These are phyloP conservation scores for Microcebus griseorufus DNA, from an alignment of 2,113 vertebrate species.

Conservation along the genomic window DNA sequence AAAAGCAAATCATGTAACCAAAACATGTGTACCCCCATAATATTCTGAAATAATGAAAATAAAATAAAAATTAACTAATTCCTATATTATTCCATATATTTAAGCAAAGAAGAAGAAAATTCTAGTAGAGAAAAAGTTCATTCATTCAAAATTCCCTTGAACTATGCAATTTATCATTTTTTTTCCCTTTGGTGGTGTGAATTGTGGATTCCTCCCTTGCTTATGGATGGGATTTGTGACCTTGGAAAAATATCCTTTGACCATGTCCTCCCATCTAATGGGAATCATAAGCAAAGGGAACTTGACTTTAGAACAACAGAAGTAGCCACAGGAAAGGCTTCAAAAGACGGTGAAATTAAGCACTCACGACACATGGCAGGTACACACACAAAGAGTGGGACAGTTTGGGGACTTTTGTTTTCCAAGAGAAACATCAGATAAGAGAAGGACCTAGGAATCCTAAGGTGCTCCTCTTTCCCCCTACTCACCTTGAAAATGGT, in stretches of 20 bases:
- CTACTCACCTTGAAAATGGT: not conserved
- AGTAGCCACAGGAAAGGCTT: not conserved
- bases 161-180: not conserved
- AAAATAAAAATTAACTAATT: not conserved
- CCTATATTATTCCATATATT: not conserved
- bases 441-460: not conserved
- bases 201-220: not conserved
- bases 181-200: not conserved
- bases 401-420: not conserved
- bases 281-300: not conserved
- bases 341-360: not conserved
- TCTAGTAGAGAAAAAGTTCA: not conserved
- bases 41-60: too few relatives aligned
- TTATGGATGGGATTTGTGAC: not conserved
- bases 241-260: not conserved
- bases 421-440: not conserved
- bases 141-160: not conserved
- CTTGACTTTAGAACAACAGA: not conserved
- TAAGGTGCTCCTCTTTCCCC: not conserved
- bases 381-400: not conserved
- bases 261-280: not conserved
- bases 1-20: too few relatives aligned
- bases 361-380: too few relatives aligned
- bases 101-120: not conserved
- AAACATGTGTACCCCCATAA: too few relatives aligned